Conservation (phyloP, 2,888 invertebrate species). For the Empis livida region DNA sequence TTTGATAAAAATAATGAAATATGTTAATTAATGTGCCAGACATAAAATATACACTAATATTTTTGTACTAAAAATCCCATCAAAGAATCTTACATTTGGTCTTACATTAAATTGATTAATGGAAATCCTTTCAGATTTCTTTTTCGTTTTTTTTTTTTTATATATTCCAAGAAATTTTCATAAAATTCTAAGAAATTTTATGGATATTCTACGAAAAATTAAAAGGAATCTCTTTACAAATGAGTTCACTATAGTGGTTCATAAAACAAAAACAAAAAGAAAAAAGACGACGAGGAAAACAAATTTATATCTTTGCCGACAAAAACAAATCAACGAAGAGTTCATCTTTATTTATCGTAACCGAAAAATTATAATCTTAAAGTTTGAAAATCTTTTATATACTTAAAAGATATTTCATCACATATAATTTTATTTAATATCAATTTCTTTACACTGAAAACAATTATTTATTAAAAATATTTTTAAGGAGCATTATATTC, state of each 20-base stretch:
- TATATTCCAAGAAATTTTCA: neutral
- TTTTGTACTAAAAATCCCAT: no score
- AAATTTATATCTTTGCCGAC: conserved; percentile 1
- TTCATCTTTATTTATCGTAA: neutral
- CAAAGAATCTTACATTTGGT: no score
- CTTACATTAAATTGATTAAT: no score
- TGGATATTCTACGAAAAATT: neutral
- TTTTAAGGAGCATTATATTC: no score
- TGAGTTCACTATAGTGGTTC: neutral
- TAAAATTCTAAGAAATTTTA: neutral
- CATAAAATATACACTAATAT: no score
- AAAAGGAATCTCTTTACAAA: neutral
- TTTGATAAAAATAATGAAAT: no score
- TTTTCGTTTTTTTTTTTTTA: neutral
- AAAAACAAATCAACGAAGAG: neutral
- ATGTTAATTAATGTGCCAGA: no score
- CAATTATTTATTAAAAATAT: no score
- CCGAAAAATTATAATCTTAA: neutral
- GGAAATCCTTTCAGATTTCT: no score
- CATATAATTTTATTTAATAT: no score
- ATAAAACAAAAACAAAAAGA: neutral
- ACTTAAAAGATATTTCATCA: neutral
- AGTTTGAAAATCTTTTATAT: neutral
- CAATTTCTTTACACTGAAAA: no score
- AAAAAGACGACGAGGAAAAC: neutral